These are phyloP conservation scores for Penaeus japonicus DNA, from an alignment of 1,140 invertebrate species.

Conservation along the genomic window DNA sequence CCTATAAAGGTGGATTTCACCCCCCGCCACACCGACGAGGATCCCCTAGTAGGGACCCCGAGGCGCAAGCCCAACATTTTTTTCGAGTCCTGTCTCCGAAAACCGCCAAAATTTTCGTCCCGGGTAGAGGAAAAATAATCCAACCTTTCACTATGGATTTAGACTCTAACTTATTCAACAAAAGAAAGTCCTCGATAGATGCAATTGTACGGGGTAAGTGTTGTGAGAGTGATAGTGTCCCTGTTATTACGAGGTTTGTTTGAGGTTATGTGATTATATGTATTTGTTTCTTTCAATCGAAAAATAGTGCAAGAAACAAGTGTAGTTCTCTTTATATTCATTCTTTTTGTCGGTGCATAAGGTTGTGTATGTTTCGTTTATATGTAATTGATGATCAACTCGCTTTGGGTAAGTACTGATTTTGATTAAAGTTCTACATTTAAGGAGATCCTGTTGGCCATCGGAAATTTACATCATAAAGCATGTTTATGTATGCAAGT, in stretches of 20 bases:
- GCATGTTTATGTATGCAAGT: not conserved
- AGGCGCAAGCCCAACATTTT: slow-evolving; percentile 42
- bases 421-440: not conserved
- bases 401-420: not conserved
- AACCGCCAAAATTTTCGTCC: slow-evolving; percentile 52
- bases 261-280: not conserved
- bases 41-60: slow-evolving; percentile 25
- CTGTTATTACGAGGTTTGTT: not conserved
- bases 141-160: slow-evolving; percentile 53
- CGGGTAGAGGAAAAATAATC: slow-evolving; percentile 47
- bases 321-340: not conserved
- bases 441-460: not conserved
- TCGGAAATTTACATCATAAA: not conserved
- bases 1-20: slow-evolving; percentile 8
- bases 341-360: not conserved
- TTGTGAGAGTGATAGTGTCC: not conserved
- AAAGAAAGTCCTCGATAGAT: slow-evolving; percentile 54
- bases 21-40: slow-evolving; percentile 16
- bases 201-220: slow-evolving; percentile 52
- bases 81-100: slow-evolving; percentile 45
- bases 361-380: not conserved
- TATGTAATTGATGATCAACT: not conserved
- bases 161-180: slow-evolving; percentile 53
- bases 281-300: not conserved
- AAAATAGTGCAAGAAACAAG: not conserved